phyloP scores from a whole-genome alignment of 2,797 vertebrate genomes.

The Staurois parvus region DNA sequence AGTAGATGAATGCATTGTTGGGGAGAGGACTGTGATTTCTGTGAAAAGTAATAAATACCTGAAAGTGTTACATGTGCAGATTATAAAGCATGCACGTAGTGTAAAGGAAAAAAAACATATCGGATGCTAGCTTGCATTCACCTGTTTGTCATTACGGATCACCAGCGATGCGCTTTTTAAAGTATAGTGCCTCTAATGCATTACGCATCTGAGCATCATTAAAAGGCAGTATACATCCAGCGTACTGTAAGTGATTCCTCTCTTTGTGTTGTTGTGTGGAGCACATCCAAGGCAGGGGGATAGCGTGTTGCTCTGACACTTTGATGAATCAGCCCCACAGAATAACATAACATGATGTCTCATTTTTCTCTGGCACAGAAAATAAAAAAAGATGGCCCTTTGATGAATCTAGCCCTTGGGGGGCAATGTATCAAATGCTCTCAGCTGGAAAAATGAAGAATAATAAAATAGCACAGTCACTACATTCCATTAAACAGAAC shows the following conservation, averaged over 20 bases:
- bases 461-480: slow-evolving; percentile 9
- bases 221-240: slow-evolving; percentile 16
- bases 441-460: slow-evolving; percentile 42
- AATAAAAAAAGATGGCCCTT: slow-evolving; percentile 23
- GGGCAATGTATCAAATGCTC: slow-evolving; percentile 38
- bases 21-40: too few relatives aligned
- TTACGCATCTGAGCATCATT: slow-evolving; percentile 1
- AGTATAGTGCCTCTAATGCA: background rate
- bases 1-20: too few relatives aligned
- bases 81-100: background rate
- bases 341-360: slow-evolving; percentile 32
- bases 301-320: background rate
- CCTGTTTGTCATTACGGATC: background rate
- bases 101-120: background rate
- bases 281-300: background rate
- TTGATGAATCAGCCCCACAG: slow-evolving; percentile 46
- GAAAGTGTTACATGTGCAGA: too few relatives aligned
- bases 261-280: slow-evolving; percentile 12
- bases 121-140: background rate
- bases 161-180: too few relatives aligned
- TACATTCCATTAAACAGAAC: background rate
- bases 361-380: slow-evolving; percentile 27
- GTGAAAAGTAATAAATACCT: too few relatives aligned
- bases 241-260: slow-evolving; percentile 7
- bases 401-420: slow-evolving; percentile 43